phyloP scores from a whole-genome alignment of 2,113 vertebrate genomes.

The Rostratula benghalensis region DNA sequence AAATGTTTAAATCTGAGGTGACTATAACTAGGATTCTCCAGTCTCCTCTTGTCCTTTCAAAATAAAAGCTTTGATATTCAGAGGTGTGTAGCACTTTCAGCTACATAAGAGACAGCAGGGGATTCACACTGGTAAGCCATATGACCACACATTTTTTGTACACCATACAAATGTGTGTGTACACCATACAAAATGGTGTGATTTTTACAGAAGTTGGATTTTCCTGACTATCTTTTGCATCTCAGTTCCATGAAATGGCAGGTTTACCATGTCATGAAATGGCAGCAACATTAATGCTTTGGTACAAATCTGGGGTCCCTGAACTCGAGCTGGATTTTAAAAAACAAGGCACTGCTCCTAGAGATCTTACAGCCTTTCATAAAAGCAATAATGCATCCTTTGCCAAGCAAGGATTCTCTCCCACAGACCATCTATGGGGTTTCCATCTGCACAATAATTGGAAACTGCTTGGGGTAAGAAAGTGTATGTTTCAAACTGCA shows the following conservation, averaged over 20 bases:
- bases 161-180: background rate
- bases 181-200: background rate
- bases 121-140: background rate
- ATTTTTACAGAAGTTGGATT: background rate
- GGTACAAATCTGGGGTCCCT: background rate
- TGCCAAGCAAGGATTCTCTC: slow-evolving; percentile 32
- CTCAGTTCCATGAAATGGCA: background rate
- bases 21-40: background rate
- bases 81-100: background rate
- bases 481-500: background rate
- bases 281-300: background rate
- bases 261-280: background rate
- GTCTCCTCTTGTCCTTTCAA: background rate
- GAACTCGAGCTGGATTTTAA: background rate
- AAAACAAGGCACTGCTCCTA: background rate
- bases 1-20: background rate
- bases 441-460: slow-evolving; percentile 51
- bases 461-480: slow-evolving; percentile 38
- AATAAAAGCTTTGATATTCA: background rate
- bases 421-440: background rate
- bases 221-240: background rate
- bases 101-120: background rate
- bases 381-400: background rate
- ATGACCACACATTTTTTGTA: background rate
- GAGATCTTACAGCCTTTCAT: background rate